phyloP scores from a whole-genome alignment of 2,113 vertebrate species.

The Tachuris rubrigastra region DNA sequence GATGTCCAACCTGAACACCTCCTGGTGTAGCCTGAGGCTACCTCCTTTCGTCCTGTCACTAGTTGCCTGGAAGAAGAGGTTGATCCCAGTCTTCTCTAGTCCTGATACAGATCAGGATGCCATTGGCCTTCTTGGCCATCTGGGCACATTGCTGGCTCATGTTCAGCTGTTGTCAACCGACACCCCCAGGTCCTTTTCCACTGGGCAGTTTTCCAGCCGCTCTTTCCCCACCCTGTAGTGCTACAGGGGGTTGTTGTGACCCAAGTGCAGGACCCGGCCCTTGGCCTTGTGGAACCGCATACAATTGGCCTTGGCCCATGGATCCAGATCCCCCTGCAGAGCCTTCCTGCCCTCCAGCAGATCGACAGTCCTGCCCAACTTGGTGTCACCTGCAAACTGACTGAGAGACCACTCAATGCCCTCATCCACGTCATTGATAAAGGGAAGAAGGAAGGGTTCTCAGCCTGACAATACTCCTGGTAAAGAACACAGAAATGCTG shows the following conservation, averaged over 20 bases:
- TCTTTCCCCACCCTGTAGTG: not conserved
- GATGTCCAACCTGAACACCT: not conserved
- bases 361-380: not conserved
- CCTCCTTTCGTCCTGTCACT: not conserved
- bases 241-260: not conserved
- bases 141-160: not conserved
- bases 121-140: not conserved
- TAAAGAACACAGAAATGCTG: not conserved
- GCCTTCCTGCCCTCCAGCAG: not conserved
- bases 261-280: not conserved
- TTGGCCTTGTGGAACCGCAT: not conserved
- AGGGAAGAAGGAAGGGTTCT: not conserved
- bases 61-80: not conserved
- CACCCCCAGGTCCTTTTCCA: not conserved
- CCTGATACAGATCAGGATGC: not conserved
- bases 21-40: not conserved
- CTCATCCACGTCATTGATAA: not conserved
- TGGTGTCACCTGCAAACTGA: not conserved
- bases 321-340: not conserved
- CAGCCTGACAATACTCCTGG: not conserved
- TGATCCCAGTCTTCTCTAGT: not conserved
- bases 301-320: rapidly evolving
- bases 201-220: not conserved
- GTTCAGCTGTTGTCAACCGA: not conserved
- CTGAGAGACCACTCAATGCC: not conserved